Percentiles rank a stretch among this genome's conserved stretches.
These are phyloP conservation scores for Parasteatoda tepidariorum DNA, from an alignment of 1,140 invertebrate species.

Conservation along the genomic window DNA sequence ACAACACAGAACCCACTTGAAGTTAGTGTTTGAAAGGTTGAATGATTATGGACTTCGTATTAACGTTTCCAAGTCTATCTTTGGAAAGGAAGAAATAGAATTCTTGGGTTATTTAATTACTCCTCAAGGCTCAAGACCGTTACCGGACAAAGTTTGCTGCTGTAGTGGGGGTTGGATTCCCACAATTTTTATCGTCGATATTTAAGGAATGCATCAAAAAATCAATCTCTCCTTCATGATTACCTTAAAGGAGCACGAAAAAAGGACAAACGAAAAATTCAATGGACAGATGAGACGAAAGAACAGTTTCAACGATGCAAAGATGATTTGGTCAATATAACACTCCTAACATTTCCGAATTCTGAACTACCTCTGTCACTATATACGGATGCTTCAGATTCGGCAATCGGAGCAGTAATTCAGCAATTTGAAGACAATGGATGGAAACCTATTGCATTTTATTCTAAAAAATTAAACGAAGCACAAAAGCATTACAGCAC, in stretches of 20 bases:
- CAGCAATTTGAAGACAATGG: conserved; percentile 46
- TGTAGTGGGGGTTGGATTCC: conserved; percentile 66
- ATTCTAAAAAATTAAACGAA: conserved; percentile 52
- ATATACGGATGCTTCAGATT: conserved; percentile 57
- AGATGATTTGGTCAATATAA: conserved; percentile 62
- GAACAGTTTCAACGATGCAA: conserved; percentile 68
- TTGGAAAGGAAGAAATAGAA: background rate
- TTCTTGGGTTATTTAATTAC: conserved; percentile 25
- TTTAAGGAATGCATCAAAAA: conserved; percentile 63
- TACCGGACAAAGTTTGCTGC: conserved; percentile 52
- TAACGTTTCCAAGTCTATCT: conserved; percentile 61
- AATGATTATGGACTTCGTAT: conserved; percentile 64
- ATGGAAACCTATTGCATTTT: conserved; percentile 62
- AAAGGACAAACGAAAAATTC: conserved; percentile 33
- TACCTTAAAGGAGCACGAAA: conserved; percentile 15
- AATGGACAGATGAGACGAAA: conserved; percentile 61
- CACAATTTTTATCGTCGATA: conserved; percentile 69
- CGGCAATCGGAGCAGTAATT: conserved; percentile 60
- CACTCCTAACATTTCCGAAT: too few species aligned
- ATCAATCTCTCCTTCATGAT: conserved; percentile 53
- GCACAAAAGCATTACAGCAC: conserved; percentile 60
- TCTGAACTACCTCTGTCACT: conserved; percentile 42
- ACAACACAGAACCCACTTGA: too few species aligned
- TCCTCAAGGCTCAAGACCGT: background rate
- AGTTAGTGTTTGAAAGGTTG: conserved; percentile 66